A percentile compares a stretch with the other conserved stretches of the same genome.
Conservation (phyloP, 2,888 invertebrate genomes). For the Amblyjoppa proteus region DNA sequence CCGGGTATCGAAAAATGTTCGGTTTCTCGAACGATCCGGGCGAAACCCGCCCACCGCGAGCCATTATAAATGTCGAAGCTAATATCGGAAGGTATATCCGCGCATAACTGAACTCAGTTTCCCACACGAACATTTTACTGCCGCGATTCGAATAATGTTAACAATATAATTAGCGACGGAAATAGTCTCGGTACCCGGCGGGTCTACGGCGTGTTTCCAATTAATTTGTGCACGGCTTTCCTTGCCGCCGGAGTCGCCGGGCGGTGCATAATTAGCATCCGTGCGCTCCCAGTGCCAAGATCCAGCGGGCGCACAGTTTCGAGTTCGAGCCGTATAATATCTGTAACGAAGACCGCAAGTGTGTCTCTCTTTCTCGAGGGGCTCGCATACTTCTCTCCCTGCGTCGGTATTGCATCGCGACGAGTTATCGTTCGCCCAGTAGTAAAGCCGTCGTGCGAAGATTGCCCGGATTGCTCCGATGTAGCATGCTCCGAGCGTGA, state of each 20-base stretch:
- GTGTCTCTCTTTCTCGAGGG: constrained; percentile 7
- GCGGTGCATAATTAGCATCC: constrained; percentile 66
- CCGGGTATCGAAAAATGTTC: constrained; percentile 37
- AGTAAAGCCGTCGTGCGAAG: constrained; percentile 35
- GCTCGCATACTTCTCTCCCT: constrained; percentile 22
- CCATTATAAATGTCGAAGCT: neutral
- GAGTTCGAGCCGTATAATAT: constrained; percentile 41
- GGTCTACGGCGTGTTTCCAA: constrained; percentile 68
- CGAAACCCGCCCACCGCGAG: neutral
- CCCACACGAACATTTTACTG: constrained; percentile 56
- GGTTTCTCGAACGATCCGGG: constrained; percentile 6
- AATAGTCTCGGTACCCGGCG: constrained; percentile 55
- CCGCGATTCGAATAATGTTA: constrained; percentile 69
- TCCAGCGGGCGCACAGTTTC: constrained; percentile 27
- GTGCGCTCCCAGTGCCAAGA: constrained; percentile 5
- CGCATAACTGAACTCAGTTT: constrained; percentile 34
- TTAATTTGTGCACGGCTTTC: constrained; percentile 68
- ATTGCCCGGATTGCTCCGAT: constrained; percentile 20
- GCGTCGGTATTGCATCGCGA: constrained; percentile 23
- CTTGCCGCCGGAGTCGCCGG: constrained; percentile 47
- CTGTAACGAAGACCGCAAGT: neutral
- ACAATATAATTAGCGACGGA: constrained; percentile 71
- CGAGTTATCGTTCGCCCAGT: constrained; percentile 45
- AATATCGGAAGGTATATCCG: constrained; percentile 12
- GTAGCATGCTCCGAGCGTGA: constrained; percentile 25